These are phyloP conservation scores for Mesorhabditis belari DNA, from an alignment of 2,888 invertebrate genomes.

Conservation along the genomic window DNA sequence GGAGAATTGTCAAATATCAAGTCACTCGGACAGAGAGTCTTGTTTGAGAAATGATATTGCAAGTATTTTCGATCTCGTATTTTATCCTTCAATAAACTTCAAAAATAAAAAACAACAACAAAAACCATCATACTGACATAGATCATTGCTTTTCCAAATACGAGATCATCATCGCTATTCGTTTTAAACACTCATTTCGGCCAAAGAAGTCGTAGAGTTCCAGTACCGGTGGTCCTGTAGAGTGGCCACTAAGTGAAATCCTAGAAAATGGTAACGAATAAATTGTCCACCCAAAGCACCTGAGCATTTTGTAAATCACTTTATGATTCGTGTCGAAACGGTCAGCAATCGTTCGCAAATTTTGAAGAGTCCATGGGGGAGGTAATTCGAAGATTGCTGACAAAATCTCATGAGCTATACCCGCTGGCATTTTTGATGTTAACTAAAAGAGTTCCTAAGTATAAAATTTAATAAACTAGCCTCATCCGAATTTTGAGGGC, in stretches of 20 bases:
- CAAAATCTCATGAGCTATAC: neutral
- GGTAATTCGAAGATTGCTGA: slow-evolving; percentile 1
- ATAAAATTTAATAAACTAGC: neutral
- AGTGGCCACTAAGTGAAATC: slow-evolving; percentile 34
- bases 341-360: slow-evolving; percentile 9
- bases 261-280: slow-evolving; percentile 13
- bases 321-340: slow-evolving; percentile 7
- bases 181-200: slow-evolving; percentile 19
- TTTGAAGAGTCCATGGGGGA: slow-evolving; percentile 7
- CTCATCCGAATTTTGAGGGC: neutral
- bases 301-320: slow-evolving; percentile 12
- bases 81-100: no score
- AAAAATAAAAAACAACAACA: no score
- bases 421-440: neutral
- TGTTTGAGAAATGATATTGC: neutral
- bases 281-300: neutral
- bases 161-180: slow-evolving; percentile 14
- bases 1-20: neutral
- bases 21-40: neutral
- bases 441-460: neutral
- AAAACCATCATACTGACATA: no score
- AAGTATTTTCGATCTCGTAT: no score
- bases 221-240: slow-evolving; percentile 44
- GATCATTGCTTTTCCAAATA: no score
- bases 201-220: slow-evolving; percentile 44